Base-by-base conservation (phyloP, 2,113 vertebrate genomes). In the Heterotilapia buettikoferi region DNA sequence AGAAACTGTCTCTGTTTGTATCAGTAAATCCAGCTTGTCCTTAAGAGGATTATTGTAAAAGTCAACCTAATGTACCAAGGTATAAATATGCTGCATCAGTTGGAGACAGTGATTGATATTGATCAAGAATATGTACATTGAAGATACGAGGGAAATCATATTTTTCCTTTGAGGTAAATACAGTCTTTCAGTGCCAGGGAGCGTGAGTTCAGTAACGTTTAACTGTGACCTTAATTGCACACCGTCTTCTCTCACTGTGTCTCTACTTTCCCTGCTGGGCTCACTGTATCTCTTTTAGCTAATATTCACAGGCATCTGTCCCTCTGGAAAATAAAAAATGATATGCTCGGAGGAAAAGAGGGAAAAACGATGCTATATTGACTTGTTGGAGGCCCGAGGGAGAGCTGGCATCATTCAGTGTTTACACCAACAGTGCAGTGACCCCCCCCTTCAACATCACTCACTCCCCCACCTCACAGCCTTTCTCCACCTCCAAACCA, bases 341-440 rank as follows among this genome's bases (percentile, higher is more conserved):
- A 83, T 80, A 31, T 79, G 82, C 18, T 61, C 45, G 9, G 40
- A 83, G 54, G 14, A 79, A 86, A 84, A 66, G 7, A 68, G 7
- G 26, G 54, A 3, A 56, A 73, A 84, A 68, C 21, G 63, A 88
- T 87, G 88, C 26, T 84, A 59, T 86, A 91, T 85, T 52, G 89
- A 92, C 90, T 89, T 53, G 83, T 56, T 82, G 29, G 82, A 87
- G 84, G 87, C 91, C 86, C 6, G 80, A 40, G 93, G 89, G 83
- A 89, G 82, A 85, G 81, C 89, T 94, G 94, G 94, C 92, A 92
- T 92, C 92, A 54, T 76, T 63, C 85, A 80, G 68, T 94, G 92
- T 95, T 94, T 94, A 95, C 84, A 94, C 79, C 92, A 90, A 91
- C 91, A 92, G 82, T 68, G 47, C 71, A 12, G 81, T 92, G 93